These are phyloP conservation scores for Drosophila fungiperda DNA, from an alignment of 2,888 invertebrate species.

Conservation along the genomic window DNA sequence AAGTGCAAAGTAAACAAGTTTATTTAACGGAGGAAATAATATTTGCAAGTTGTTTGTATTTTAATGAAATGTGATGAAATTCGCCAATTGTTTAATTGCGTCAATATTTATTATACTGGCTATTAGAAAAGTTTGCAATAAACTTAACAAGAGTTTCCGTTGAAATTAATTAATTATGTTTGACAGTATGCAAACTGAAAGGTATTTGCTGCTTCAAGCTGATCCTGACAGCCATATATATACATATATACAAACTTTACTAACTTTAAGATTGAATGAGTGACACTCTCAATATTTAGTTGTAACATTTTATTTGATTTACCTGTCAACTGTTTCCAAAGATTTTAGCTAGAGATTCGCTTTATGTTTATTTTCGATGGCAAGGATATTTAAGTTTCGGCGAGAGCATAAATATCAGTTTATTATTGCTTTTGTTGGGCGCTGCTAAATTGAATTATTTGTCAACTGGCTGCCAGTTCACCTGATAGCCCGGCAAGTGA, in stretches of 20 bases:
- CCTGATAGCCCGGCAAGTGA: conserved; percentile 43
- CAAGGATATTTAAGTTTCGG: conserved; percentile 4
- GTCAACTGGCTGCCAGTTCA: conserved; percentile 37
- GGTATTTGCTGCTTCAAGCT: conserved; percentile 43
- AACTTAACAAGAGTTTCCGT: conserved; percentile 32
- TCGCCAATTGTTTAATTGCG: conserved; percentile 47
- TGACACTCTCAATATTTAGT: background rate
- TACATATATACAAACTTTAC: background rate
- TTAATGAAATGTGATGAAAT: conserved; percentile 31
- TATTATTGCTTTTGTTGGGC: conserved; percentile 7
- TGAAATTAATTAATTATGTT: conserved; percentile 69
- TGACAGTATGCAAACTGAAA: conserved; percentile 48
- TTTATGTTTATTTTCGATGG: background rate
- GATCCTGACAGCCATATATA: conserved; percentile 42
- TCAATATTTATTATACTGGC: conserved; percentile 41
- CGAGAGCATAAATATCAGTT: conserved; percentile 1
- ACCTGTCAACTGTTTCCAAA: background rate
- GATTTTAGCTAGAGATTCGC: background rate
- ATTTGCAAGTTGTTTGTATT: conserved; percentile 39
- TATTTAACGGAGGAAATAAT: background rate
- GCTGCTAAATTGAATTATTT: conserved; percentile 60
- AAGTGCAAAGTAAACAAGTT: background rate
- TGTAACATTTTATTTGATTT: background rate
- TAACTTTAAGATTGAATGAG: background rate
- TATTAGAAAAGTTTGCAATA: conserved; percentile 27